phyloP scores from a whole-genome alignment of 2,113 vertebrate genomes.

The Brachypteracias leptosomus region DNA sequence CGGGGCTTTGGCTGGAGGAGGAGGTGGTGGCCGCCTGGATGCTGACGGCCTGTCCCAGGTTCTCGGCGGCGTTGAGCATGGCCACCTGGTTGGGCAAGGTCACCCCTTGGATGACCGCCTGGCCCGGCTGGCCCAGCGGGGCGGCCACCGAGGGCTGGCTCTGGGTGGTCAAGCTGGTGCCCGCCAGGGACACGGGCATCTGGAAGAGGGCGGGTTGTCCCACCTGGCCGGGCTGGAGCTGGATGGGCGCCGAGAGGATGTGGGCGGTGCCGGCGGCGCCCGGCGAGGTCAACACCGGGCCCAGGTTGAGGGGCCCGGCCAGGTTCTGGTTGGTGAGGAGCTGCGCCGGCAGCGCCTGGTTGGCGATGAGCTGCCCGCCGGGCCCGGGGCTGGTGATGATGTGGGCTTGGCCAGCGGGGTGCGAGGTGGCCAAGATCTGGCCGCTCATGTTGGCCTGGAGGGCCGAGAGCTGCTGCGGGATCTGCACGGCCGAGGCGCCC shows the following conservation, averaged over 20 bases:
- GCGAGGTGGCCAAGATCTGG: slow-evolving; percentile 84
- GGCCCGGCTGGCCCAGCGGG: slow-evolving; percentile 60
- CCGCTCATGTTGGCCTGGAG: slow-evolving; percentile 82
- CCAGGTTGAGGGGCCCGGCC: slow-evolving; percentile 80
- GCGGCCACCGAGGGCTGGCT: slow-evolving; percentile 67
- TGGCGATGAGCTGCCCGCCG: slow-evolving; percentile 86
- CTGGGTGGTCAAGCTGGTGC: slow-evolving; percentile 77
- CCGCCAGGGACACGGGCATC: slow-evolving; percentile 86
- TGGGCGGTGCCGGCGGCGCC: slow-evolving; percentile 86
- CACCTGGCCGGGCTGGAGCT: slow-evolving; percentile 88
- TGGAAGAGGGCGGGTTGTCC: slow-evolving; percentile 89
- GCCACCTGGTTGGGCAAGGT: slow-evolving; percentile 86
- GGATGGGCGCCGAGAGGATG: slow-evolving; percentile 89
- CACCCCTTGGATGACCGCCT: slow-evolving; percentile 90
- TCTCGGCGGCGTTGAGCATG: slow-evolving; percentile 83
- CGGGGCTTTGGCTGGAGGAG: slow-evolving; percentile 20
- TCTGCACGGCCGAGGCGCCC: slow-evolving; percentile 54
- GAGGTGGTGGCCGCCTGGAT: slow-evolving; percentile 73
- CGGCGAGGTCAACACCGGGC: slow-evolving; percentile 87
- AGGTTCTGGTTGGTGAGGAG: slow-evolving; percentile 91
- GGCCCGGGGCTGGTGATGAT: slow-evolving; percentile 88
- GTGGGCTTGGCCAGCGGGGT: slow-evolving; percentile 76
- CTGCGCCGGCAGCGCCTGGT: slow-evolving; percentile 74
- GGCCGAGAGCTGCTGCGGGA: slow-evolving; percentile 77
- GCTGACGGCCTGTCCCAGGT: slow-evolving; percentile 81